Base-by-base conservation (phyloP, 2,113 vertebrate genomes). In the Tragelaphus scriptus region DNA sequence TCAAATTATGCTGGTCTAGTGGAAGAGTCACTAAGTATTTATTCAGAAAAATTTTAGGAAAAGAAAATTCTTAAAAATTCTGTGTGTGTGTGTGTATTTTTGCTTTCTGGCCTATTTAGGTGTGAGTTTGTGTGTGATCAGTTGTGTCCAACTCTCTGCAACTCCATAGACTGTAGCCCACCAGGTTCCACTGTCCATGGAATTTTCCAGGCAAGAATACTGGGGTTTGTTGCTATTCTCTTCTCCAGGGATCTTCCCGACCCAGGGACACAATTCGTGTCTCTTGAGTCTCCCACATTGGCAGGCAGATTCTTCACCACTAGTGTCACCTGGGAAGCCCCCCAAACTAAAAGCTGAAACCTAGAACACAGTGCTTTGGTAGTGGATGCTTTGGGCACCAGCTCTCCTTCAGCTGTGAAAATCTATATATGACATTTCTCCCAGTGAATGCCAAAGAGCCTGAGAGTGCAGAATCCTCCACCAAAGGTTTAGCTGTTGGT, bases 381-480 rank as follows among this genome's bases (percentile, higher is more conserved):
- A 8, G 16, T 63, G 9, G 8, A 25, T 49, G 19, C 63, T 79
- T 32, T n/a, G 58, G 44, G 5, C 28, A 88, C 40, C 55, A 51
- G 25, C 36, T 88, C 53, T 58, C 40, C 53, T 56, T 59, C 58
- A 61, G 88, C 85, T 97, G 94, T 97, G 81, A 98, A 98, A 97
- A 86, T 90, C 65, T 15, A 16, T 44, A 15, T 85, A 89, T 92
- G 96, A 96, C 96, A 96, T 96, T 97, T 90, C 87, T 92, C 91
- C 0, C 0, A 0, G 1, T 2, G 4, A 90, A 79, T 85, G 44
- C 28, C 88, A 98, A 92, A 95, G 92, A 96, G 96, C 26, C 90
- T 55, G 96, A 97, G 97, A 97, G 98, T 97, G 97, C 91, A 97
- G 88, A 95, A 97, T 97, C 97, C 93, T 97, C 91, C 25, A 0